A percentile compares a stretch with the other conserved stretches of the same genome.
phyloP scores from a whole-genome alignment of 2,113 vertebrate genomes.

The Megaceryle maxima region DNA sequence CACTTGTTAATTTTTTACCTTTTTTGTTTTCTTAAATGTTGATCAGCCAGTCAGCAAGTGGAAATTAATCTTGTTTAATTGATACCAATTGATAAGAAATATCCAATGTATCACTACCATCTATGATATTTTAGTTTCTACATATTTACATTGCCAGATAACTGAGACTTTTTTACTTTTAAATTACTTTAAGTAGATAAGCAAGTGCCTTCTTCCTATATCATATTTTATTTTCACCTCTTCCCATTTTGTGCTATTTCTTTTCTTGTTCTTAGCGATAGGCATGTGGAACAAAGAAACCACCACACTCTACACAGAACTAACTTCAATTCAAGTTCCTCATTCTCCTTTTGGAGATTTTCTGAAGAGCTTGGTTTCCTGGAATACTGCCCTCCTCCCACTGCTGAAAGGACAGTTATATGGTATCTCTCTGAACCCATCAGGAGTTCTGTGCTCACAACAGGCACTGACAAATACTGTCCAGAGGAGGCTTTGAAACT shows the following conservation, averaged over 20 bases:
- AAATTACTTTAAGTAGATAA: not conserved
- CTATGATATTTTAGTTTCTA: not conserved
- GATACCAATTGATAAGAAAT: not conserved
- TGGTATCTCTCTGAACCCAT: not conserved
- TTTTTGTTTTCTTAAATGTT: not conserved
- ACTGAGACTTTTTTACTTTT: not conserved
- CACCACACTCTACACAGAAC: not conserved
- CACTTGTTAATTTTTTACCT: fast-evolving
- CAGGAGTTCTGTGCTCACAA: not conserved
- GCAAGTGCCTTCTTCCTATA: not conserved
- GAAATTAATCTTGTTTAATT: not conserved
- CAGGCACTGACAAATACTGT: not conserved
- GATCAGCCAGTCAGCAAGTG: not conserved
- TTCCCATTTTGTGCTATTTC: not conserved
- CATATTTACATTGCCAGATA: not conserved
- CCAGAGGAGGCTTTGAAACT: not conserved
- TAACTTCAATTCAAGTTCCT: not conserved
- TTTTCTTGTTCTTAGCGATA: not conserved
- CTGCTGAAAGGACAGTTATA: not conserved
- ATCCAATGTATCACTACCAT: not conserved
- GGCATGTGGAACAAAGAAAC: not conserved
- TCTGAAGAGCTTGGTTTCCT: not conserved
- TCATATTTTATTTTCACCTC: not conserved
- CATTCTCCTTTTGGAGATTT: not conserved
- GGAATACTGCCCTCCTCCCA: not conserved